These are phyloP conservation scores for Carlito syrichta DNA, from an alignment of 2,113 vertebrate genomes.

Conservation along the genomic window DNA sequence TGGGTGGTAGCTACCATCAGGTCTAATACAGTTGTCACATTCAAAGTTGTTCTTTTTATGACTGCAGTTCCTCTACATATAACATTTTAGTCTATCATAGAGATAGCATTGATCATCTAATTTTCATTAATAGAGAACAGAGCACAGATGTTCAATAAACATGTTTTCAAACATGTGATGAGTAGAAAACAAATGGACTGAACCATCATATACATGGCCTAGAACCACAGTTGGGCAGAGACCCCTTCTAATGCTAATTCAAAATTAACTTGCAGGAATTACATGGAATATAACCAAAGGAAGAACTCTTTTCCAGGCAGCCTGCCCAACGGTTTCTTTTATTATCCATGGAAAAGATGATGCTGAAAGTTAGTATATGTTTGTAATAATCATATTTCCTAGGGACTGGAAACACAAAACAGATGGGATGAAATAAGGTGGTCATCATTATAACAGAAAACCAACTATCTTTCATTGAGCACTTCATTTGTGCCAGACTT, in stretches of 20 bases:
- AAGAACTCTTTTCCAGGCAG: not conserved
- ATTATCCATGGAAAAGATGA: not conserved
- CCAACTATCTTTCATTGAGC: not conserved
- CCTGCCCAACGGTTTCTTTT: not conserved
- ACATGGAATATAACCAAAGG: not conserved
- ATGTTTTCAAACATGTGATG: not conserved
- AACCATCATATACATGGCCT: not conserved
- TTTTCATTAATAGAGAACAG: not conserved
- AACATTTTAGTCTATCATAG: not conserved
- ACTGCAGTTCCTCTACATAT: not conserved
- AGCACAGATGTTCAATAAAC: not conserved
- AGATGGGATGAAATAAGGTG: not conserved
- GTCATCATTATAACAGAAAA: not conserved
- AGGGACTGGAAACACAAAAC: not conserved
- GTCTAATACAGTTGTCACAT: no score
- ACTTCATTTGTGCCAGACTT: not conserved
- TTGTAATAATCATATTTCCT: not conserved
- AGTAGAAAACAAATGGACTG: not conserved
- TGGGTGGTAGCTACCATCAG: not conserved
- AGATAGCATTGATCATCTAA: not conserved
- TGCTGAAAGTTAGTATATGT: not conserved
- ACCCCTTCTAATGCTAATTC: not conserved
- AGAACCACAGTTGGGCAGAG: not conserved
- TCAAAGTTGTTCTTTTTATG: not conserved
- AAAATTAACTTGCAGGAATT: not conserved